phyloP scores from a whole-genome alignment of 2,888 invertebrate species.

The Pandemis corylana region DNA sequence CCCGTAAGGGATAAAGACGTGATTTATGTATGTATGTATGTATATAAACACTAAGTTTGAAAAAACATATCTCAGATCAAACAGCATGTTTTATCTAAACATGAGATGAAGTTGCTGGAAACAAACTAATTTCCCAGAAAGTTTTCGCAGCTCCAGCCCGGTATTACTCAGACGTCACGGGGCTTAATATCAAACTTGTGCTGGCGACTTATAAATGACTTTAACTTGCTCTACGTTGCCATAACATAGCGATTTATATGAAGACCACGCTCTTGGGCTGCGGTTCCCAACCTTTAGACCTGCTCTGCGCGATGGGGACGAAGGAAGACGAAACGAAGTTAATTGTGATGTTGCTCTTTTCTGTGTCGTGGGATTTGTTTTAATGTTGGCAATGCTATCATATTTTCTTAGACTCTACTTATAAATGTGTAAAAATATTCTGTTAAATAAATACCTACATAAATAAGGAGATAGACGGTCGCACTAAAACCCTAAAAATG shows the following conservation, averaged over 20 bases:
- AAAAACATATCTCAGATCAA: background rate
- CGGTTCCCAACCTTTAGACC: background rate
- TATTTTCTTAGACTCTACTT: too few species aligned
- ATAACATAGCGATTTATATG: slow-evolving; percentile 8
- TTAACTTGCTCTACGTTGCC: slow-evolving; percentile 22
- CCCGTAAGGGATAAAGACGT: too few species aligned
- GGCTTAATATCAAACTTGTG: slow-evolving; percentile 35
- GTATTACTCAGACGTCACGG: slow-evolving; percentile 38
- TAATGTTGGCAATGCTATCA: too few species aligned
- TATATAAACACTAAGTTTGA: too few species aligned
- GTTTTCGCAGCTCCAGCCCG: slow-evolving; percentile 15
- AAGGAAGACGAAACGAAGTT: background rate
- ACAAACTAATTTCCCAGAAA: slow-evolving; percentile 31
- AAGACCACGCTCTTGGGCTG: background rate
- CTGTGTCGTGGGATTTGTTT: background rate
- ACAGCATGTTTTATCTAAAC: slow-evolving; percentile 5
- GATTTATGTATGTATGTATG: too few species aligned
- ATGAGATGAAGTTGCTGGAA: slow-evolving; percentile 1
- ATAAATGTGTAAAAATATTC: too few species aligned
- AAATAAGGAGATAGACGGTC: too few species aligned
- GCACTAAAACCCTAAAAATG: too few species aligned
- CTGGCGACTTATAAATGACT: slow-evolving; percentile 35
- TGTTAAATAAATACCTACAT: too few species aligned
- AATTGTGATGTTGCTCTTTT: background rate
- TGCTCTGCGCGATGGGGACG: background rate